Evolutionary conservation across 1,140 invertebrate genomes (phyloP).

Genomic region (Zelostemma sp.): DNA sequence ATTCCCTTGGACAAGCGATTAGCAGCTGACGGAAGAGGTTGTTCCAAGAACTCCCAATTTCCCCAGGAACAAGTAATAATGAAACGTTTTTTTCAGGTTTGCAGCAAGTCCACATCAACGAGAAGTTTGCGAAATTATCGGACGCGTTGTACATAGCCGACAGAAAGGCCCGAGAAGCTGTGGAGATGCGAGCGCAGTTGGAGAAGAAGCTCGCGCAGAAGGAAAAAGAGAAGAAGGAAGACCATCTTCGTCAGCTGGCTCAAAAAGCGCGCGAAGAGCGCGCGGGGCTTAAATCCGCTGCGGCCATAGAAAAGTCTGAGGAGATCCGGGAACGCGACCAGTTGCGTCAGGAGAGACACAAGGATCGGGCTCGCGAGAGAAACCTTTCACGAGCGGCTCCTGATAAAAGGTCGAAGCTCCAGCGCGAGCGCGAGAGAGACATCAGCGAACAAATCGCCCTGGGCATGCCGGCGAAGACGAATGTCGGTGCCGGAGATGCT

Average conservation of each 20-base stretch:
- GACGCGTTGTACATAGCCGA: slow-evolving; percentile 99
- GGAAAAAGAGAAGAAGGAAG: slow-evolving; percentile 99
- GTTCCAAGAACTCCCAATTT: neutral
- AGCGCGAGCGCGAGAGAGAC: slow-evolving; percentile 94
- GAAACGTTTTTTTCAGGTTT: slow-evolving; percentile 74
- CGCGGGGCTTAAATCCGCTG: slow-evolving; percentile 80
- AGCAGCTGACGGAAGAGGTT: slow-evolving; percentile 77
- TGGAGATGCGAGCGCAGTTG: slow-evolving; percentile 95
- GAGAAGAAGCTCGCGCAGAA: slow-evolving; percentile 98
- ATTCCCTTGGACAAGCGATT: slow-evolving; percentile 9
- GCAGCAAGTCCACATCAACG: slow-evolving; percentile 98
- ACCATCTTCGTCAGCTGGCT: slow-evolving; percentile 91
- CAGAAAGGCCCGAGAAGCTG: slow-evolving; percentile 95
- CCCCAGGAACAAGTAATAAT: neutral
- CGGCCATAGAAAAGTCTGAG: slow-evolving; percentile 73
- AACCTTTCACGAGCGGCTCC: slow-evolving; percentile 95
- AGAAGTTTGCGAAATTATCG: slow-evolving; percentile 98
- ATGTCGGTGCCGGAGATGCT: slow-evolving; percentile 78
- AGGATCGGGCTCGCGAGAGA: slow-evolving; percentile 91
- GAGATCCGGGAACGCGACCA: slow-evolving; percentile 92
- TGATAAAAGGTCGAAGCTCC: slow-evolving; percentile 91
- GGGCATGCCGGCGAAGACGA: slow-evolving; percentile 90
- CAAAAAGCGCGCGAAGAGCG: slow-evolving; percentile 96
- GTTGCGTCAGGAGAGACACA: slow-evolving; percentile 89
- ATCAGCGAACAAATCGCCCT: slow-evolving; percentile 99